phyloP scores from a whole-genome alignment of 2,888 invertebrate genomes.

The Sminthurinus aureus region DNA sequence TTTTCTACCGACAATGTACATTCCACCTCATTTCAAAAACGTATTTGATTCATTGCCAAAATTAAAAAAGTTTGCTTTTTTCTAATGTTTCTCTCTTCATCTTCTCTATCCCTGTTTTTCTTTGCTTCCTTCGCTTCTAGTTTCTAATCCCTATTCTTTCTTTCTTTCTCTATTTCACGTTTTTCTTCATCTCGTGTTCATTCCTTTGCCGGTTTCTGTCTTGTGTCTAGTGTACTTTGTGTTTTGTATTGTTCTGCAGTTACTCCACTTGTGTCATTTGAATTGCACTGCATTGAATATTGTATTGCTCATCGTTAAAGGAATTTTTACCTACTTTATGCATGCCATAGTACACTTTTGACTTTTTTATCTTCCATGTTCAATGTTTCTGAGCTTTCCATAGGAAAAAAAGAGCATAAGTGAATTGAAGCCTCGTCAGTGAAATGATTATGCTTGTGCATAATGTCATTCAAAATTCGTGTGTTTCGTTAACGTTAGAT shows the following conservation, averaged over 20 bases:
- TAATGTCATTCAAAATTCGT: background rate
- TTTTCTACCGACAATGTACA: conserved; percentile 33
- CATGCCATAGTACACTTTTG: conserved; percentile 5
- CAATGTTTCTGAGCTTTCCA: background rate
- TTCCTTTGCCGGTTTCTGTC: background rate
- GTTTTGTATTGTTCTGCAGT: too few relatives aligned
- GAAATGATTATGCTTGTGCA: conserved; percentile 7
- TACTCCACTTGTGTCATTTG: background rate
- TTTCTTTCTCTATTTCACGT: background rate
- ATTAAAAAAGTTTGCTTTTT: conserved; percentile 23
- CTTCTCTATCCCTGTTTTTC: background rate
- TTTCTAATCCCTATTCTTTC: background rate
- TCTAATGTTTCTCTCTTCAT: background rate
- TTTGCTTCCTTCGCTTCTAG: too few relatives aligned
- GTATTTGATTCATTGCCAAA: conserved; percentile 41
- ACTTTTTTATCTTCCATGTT: background rate
- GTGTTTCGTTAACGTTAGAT: background rate
- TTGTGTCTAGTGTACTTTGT: too few relatives aligned
- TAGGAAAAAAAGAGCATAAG: background rate
- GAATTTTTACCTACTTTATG: conserved; percentile 13
- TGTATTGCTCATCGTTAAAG: conserved; percentile 21
- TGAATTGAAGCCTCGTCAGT: background rate
- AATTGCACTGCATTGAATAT: background rate
- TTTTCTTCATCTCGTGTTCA: background rate
- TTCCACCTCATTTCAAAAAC: conserved; percentile 36